Evolutionary conservation across 1,140 invertebrate genomes (phyloP), one percentile per base, ranked within the genome.

Genomic region (Antheraea pernyi): DNA sequence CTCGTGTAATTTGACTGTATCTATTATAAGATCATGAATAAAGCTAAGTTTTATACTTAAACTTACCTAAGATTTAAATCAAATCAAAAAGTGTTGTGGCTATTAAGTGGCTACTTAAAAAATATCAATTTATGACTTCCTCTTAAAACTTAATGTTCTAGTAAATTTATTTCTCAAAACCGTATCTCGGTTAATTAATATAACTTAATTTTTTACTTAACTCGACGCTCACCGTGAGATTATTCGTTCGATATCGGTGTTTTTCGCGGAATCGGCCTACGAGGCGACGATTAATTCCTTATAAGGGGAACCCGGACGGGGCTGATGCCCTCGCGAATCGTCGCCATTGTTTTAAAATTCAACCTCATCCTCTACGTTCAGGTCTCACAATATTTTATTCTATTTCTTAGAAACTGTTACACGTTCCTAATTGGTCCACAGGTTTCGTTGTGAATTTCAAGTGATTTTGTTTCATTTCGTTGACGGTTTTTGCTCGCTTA

Each of bases 261-360:
- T 13, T 9, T 53, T 72, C 71, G 67, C 62, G 59, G 71, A 72
- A 72, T 65, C 66, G 19, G 59, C 63, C 59, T 11, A 60, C 19
- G 65, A 72, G 64, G 71, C 71, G 71, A 72, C 71, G 67, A 72
- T 72, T 72, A 72, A 69, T 72, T 53, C 71, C 71, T 72, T 72
- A 66, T 69, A 69, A 19, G 67, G 71, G 48, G 66, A 11, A 7
- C 60, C 19, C 53, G 36, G 30, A 5, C 19, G 60, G 22, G 67
- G 67, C 67, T 71, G 70, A 68, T 65, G 70, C 65, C 62, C 70
- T 67, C 67, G 66, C 65, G 39, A 48, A 22, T 64, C 65, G 61
- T 59, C 61, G 22, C 42, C 53, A 72, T 72, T 72, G 71, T 72
- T 72, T 72, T 71, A 68, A 71, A 71, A 71, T 71, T 59, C 42